Evolutionary conservation across 2,797 vertebrate genomes (phyloP).

Genomic region (Chrysocyon brachyurus): DNA sequence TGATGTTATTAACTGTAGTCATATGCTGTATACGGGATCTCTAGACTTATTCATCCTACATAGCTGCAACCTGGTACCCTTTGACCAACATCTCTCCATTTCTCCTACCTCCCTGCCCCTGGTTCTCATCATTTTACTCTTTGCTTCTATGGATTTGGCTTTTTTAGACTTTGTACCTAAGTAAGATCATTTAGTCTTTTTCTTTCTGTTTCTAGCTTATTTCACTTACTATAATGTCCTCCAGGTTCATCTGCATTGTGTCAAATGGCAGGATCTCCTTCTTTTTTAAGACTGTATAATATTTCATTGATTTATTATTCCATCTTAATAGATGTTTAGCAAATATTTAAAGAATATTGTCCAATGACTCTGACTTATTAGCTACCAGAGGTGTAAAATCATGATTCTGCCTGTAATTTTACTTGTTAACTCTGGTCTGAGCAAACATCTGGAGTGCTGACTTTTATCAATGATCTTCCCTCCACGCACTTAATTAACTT

Average conservation of each 20-base stretch:
- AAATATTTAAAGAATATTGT: constrained; percentile 9
- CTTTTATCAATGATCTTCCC: background rate
- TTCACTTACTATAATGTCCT: background rate
- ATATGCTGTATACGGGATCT: background rate
- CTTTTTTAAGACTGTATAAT: background rate
- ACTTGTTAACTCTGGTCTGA: background rate
- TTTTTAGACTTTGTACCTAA: background rate
- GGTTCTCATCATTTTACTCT: background rate
- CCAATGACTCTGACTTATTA: background rate
- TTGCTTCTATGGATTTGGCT: background rate
- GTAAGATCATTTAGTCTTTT: background rate
- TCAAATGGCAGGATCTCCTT: background rate
- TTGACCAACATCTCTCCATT: background rate
- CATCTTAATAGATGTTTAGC: background rate
- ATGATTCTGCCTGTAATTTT: background rate
- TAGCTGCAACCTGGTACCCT: background rate
- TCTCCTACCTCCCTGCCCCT: background rate
- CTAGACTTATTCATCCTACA: too few relatives aligned
- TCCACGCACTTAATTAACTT: background rate
- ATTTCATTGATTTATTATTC: background rate
- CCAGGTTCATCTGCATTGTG: background rate
- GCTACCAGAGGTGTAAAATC: background rate
- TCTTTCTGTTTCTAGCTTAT: background rate
- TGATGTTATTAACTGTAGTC: background rate
- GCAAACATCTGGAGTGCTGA: background rate